Percentiles rank a stretch among this genome's conserved stretches.
These are phyloP conservation scores for Drosophila buzzatii DNA, from an alignment of 2,888 invertebrate genomes.

Conservation along the genomic window DNA sequence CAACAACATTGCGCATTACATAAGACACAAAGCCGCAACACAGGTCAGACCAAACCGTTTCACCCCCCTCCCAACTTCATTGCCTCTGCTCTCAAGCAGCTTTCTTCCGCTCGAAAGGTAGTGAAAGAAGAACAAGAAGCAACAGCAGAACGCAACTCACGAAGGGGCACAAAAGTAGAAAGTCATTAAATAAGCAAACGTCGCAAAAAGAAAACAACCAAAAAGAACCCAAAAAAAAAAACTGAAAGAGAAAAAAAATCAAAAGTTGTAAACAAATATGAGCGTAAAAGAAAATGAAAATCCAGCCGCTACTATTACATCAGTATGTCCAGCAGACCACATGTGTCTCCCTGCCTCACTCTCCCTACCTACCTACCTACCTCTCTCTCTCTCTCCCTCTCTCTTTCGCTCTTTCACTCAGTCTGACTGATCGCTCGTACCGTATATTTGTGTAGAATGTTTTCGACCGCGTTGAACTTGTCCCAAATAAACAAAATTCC, in stretches of 20 bases:
- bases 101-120: constrained; percentile 35
- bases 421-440: constrained; percentile 19
- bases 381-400: background rate
- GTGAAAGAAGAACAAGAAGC: constrained; percentile 7
- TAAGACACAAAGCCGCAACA: constrained; percentile 21
- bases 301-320: constrained; percentile 44
- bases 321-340: constrained; percentile 14
- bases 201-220: constrained; percentile 43
- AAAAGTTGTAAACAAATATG: constrained; percentile 83
- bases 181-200: constrained; percentile 73
- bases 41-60: background rate
- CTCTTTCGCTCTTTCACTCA: background rate
- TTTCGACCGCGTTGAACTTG: constrained; percentile 72
- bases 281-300: constrained; percentile 80
- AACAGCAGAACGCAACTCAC: constrained; percentile 21
- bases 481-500: constrained; percentile 83
- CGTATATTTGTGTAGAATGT: constrained; percentile 37
- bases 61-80: background rate
- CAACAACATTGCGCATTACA: constrained; percentile 30
- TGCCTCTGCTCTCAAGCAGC: constrained; percentile 1
- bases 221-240: constrained; percentile 34
- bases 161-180: constrained; percentile 61
- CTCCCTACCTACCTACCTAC: background rate
- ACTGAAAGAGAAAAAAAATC: constrained; percentile 49
- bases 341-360: constrained; percentile 2